These are phyloP conservation scores for Hyles lineata DNA, from an alignment of 2,888 invertebrate species.

Conservation along the genomic window DNA sequence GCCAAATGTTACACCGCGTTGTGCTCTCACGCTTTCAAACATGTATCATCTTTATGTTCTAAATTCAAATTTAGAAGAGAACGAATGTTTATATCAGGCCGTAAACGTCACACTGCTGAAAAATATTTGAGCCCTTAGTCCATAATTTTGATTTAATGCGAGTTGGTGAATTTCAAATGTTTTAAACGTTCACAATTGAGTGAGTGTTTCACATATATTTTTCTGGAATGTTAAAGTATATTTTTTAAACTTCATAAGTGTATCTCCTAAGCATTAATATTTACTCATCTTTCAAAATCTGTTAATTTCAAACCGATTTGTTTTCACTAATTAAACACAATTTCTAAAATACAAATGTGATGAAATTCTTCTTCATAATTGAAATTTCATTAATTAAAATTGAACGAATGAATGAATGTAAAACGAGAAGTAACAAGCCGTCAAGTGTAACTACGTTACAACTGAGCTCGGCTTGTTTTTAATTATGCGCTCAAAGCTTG, in stretches of 20 bases:
- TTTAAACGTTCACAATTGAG: no score
- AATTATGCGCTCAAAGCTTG: slow-evolving; percentile 51
- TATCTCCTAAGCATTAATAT: no score
- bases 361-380: not conserved
- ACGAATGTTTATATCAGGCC: slow-evolving; percentile 8
- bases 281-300: not conserved
- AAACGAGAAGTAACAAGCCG: slow-evolving; percentile 8
- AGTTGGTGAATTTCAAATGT: no score
- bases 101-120: no score
- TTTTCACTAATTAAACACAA: not conserved
- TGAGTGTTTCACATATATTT: no score
- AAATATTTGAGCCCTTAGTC: no score
- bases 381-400: not conserved
- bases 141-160: no score
- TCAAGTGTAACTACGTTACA: slow-evolving; percentile 18
- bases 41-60: not conserved
- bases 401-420: not conserved
- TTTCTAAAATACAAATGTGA: not conserved
- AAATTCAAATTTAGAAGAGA: slow-evolving; percentile 21
- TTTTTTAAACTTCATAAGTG: no score
- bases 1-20: slow-evolving; percentile 29
- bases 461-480: slow-evolving; percentile 43
- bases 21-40: slow-evolving; percentile 7
- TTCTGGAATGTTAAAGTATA: no score
- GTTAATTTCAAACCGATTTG: not conserved